Percentiles rank a stretch among this genome's conserved stretches.
Evolutionary conservation across 37 sponge, comb jelly and placozoan species (phyloP).

Genomic region (Haliclona indistincta): DNA sequence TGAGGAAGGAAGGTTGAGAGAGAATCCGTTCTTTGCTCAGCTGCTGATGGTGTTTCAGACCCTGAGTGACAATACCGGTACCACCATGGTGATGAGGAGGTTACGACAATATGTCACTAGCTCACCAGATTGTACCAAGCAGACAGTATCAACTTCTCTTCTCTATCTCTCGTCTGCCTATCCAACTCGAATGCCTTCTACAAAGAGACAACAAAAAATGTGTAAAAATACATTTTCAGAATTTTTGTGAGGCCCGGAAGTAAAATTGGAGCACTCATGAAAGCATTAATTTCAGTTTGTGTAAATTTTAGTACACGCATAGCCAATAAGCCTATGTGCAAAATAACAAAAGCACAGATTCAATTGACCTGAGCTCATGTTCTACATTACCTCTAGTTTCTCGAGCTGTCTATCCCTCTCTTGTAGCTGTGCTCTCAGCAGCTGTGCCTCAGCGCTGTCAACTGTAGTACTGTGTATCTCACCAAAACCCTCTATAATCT

Average conservation of each 20-base stretch:
- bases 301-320: too few species aligned
- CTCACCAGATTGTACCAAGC: slow-evolving; percentile 80
- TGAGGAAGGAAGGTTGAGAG: slow-evolving; percentile 50
- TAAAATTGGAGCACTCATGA: too few species aligned
- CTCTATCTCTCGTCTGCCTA: slow-evolving; percentile 62
- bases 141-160: slow-evolving; percentile 65
- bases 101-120: too few species aligned
- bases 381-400: background rate
- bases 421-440: background rate
- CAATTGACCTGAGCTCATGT: background rate
- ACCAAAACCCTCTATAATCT: slow-evolving; percentile 74
- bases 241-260: too few species aligned
- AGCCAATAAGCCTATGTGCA: too few species aligned
- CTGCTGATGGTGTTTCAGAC: slow-evolving; percentile 60
- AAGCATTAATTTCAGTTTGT: too few species aligned
- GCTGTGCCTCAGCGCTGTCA: slow-evolving; percentile 50
- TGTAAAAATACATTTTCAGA: too few species aligned
- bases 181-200: slow-evolving; percentile 47
- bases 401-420: slow-evolving; percentile 7
- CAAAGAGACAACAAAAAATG: too few species aligned
- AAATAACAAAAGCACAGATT: too few species aligned
- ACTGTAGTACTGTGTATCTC: slow-evolving; percentile 25
- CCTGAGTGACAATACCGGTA: slow-evolving; percentile 33
- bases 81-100: too few species aligned
- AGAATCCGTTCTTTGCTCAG: slow-evolving; percentile 52